A percentile compares a stretch with the other conserved stretches of the same genome.
These are phyloP conservation scores for Micrasema longulum DNA, from an alignment of 1,140 invertebrate species.

Conservation along the genomic window DNA sequence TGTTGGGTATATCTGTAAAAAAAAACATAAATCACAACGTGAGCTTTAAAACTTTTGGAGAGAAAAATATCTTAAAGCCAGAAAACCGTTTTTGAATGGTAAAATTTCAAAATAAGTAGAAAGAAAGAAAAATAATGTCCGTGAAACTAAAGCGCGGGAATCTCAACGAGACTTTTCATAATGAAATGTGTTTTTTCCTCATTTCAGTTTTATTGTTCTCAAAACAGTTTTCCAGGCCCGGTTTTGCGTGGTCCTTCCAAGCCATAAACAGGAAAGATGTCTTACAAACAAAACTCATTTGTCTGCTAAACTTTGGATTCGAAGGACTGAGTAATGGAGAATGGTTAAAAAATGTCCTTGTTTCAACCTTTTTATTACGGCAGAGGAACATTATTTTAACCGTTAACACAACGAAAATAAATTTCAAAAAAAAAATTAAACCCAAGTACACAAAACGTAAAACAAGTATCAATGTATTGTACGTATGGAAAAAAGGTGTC, in stretches of 20 bases:
- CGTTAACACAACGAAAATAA: no score
- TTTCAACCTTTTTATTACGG: no score
- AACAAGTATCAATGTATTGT: no score
- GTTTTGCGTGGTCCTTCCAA: background rate
- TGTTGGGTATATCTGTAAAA: no score
- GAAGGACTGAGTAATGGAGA: background rate
- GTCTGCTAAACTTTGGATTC: conserved; percentile 30
- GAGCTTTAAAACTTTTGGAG: no score
- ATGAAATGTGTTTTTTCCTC: conserved; percentile 43
- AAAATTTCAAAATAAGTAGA: conserved; percentile 16
- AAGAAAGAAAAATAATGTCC: conserved; percentile 29
- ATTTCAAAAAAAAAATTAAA: no score
- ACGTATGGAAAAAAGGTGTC: no score
- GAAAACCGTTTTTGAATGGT: background rate
- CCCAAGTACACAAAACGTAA: no score
- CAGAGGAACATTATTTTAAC: no score
- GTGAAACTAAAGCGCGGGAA: conserved; percentile 1
- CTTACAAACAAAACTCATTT: conserved; percentile 51
- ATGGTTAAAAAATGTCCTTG: no score
- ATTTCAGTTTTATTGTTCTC: conserved; percentile 45
- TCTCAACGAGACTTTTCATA: conserved; percentile 44
- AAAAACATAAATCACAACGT: no score
- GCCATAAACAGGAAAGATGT: conserved; percentile 34
- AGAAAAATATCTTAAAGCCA: no score
- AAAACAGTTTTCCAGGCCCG: conserved; percentile 17